These are phyloP conservation scores for Euclidia mi DNA, from an alignment of 2,888 invertebrate species.

Conservation along the genomic window DNA sequence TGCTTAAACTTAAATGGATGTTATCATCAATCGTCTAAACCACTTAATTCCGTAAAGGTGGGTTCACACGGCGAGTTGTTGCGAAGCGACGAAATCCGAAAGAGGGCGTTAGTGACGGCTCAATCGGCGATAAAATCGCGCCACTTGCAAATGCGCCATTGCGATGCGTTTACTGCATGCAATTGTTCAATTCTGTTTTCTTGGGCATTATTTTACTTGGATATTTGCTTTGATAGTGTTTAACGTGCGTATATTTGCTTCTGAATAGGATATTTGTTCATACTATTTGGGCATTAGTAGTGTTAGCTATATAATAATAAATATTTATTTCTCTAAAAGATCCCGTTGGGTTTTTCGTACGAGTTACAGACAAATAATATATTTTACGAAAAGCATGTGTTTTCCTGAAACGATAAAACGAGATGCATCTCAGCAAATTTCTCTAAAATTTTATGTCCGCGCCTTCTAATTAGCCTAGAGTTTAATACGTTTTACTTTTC, in stretches of 20 bases:
- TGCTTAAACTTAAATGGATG: slow-evolving; percentile 22
- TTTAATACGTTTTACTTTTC: too few species aligned
- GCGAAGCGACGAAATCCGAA: slow-evolving; percentile 45
- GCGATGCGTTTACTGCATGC: slow-evolving; percentile 35
- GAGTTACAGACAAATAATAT: too few species aligned
- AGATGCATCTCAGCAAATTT: too few species aligned
- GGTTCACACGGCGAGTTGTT: slow-evolving; percentile 47
- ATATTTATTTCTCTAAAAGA: too few species aligned
- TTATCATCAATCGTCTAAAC: slow-evolving; percentile 52
- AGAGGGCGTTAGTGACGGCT: slow-evolving; percentile 56
- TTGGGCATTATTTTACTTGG: not conserved
- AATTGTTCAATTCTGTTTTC: slow-evolving; percentile 26
- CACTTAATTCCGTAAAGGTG: slow-evolving; percentile 56
- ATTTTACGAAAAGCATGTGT: too few species aligned
- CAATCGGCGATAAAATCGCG: slow-evolving; percentile 60
- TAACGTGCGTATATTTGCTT: not conserved
- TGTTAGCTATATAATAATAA: too few species aligned
- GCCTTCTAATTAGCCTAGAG: too few species aligned
- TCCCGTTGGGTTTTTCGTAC: too few species aligned
- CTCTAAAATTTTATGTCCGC: too few species aligned
- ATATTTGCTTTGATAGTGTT: not conserved
- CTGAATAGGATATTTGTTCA: not conserved
- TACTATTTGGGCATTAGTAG: not conserved
- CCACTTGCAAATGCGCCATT: slow-evolving; percentile 47
- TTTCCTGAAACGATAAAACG: too few species aligned